phyloP scores from a whole-genome alignment of 2,797 vertebrate species.

The Lindbergichthys nudifrons region DNA sequence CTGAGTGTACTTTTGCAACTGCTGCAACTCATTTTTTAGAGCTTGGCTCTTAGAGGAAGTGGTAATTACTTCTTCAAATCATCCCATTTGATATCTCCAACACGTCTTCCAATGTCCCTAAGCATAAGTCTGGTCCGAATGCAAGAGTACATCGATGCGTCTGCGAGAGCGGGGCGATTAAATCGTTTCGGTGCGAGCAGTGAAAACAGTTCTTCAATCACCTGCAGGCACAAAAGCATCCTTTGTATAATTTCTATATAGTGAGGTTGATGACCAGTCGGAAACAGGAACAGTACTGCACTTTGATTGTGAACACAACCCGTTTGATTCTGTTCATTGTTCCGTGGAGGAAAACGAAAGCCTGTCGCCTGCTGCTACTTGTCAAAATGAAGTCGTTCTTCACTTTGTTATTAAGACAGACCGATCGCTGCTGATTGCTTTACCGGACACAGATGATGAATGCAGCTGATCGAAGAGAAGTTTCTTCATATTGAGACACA shows the following conservation, averaged over 20 bases:
- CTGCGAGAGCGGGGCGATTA: constrained; percentile 7
- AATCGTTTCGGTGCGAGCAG: constrained; percentile 45
- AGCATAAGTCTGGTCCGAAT: constrained; percentile 19
- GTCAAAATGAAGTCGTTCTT: constrained; percentile 7
- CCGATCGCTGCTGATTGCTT: constrained; percentile 20
- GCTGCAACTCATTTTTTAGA: constrained; percentile 41
- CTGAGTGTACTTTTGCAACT: constrained; percentile 21
- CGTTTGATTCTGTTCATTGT: constrained; percentile 5
- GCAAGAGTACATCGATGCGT: constrained; percentile 31
- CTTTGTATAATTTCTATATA: constrained; percentile 6
- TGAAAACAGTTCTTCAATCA: constrained; percentile 12
- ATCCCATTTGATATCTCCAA: constrained; percentile 45
- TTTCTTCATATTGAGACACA: constrained; percentile 15
- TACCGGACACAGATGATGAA: constrained; percentile 9
- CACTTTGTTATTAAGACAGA: constrained; percentile 8
- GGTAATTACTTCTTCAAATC: constrained; percentile 50
- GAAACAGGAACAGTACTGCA: neutral
- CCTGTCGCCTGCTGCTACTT: constrained; percentile 14
- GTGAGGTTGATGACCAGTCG: neutral
- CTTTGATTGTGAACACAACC: neutral
- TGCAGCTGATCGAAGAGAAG: neutral
- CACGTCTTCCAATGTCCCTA: constrained; percentile 34
- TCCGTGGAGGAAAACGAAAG: constrained; percentile 10
- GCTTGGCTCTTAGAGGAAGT: constrained; percentile 10
- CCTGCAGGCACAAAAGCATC: constrained; percentile 34